Evolutionary conservation across 2,888 invertebrate species (phyloP).

Genomic region (Ephialtes manifestator): DNA sequence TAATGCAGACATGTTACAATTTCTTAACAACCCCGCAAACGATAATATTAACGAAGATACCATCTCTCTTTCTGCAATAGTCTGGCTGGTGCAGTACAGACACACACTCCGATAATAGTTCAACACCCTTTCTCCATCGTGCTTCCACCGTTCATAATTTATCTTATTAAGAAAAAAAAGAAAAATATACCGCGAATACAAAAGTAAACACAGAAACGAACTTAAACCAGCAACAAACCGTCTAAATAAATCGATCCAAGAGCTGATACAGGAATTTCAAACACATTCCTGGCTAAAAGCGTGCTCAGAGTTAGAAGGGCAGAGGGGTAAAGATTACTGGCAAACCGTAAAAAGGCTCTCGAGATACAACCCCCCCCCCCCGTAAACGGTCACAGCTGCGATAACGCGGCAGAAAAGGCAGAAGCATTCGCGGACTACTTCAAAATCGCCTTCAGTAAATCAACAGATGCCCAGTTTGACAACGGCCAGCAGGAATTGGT

Average conservation of each 20-base stretch:
- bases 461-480: not conserved
- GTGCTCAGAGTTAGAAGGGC: constrained; percentile 25
- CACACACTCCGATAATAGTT: not conserved
- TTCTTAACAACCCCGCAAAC: not conserved
- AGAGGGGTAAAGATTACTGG: constrained; percentile 44
- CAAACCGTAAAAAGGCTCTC: constrained; percentile 25
- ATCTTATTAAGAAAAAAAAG: not conserved
- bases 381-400: not conserved
- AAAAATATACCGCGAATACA: constrained; percentile 1
- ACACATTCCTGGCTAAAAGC: constrained; percentile 42
- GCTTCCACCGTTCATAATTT: not conserved
- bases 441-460: not conserved
- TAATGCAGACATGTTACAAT: constrained; percentile 1
- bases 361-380: not conserved
- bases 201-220: not conserved
- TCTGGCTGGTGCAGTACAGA: not conserved
- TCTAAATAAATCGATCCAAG: no score
- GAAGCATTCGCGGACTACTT: not conserved
- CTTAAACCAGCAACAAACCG: not conserved
- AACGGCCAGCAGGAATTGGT: not conserved
- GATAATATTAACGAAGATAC: not conserved
- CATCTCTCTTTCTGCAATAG: not conserved
- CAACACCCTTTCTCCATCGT: not conserved
- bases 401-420: not conserved
- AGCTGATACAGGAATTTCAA: constrained; percentile 32